Evolutionary conservation across 30 jellyfish, hydroid and myxozoan species (phyloP).

Genomic region (Aurelia aurita complex sp. Pacific): DNA sequence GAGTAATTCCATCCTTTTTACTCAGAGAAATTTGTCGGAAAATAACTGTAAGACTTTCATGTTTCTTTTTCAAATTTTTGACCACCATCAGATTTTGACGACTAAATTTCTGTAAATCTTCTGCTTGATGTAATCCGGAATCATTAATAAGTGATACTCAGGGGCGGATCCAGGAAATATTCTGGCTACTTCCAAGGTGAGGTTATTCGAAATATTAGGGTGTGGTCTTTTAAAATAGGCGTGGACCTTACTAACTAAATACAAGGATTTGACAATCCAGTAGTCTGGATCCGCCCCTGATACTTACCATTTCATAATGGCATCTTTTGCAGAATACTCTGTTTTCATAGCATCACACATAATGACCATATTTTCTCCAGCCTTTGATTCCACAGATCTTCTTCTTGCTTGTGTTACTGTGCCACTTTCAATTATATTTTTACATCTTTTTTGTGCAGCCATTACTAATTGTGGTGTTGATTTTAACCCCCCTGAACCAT

Average conservation of each 20-base stretch:
- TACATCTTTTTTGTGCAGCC: slow-evolving; percentile 44
- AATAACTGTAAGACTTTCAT: neutral
- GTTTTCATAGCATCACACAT: slow-evolving; percentile 53
- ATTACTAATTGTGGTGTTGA: slow-evolving; percentile 3
- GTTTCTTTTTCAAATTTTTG: neutral
- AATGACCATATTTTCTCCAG: slow-evolving; percentile 56
- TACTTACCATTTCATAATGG: slow-evolving; percentile 65
- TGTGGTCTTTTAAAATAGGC: too few species aligned
- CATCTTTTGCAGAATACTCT: slow-evolving; percentile 48
- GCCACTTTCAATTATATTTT: slow-evolving; percentile 27
- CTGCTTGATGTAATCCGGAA: too few species aligned
- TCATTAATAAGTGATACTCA: neutral
- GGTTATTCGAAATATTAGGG: too few species aligned
- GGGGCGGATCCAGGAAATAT: too few species aligned
- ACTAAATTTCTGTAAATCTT: too few species aligned
- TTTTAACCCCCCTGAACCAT: slow-evolving; percentile 28
- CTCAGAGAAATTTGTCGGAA: neutral
- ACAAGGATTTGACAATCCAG: too few species aligned
- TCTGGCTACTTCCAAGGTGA: too few species aligned
- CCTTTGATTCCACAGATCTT: slow-evolving; percentile 15
- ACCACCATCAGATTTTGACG: neutral
- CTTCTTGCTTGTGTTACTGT: slow-evolving; percentile 33
- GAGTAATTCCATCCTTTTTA: too few species aligned
- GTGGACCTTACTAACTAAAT: too few species aligned
- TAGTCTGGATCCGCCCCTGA: too few species aligned